These are phyloP conservation scores for Cetoscarus ocellatus DNA, from an alignment of 2,797 vertebrate species.

Conservation along the genomic window DNA sequence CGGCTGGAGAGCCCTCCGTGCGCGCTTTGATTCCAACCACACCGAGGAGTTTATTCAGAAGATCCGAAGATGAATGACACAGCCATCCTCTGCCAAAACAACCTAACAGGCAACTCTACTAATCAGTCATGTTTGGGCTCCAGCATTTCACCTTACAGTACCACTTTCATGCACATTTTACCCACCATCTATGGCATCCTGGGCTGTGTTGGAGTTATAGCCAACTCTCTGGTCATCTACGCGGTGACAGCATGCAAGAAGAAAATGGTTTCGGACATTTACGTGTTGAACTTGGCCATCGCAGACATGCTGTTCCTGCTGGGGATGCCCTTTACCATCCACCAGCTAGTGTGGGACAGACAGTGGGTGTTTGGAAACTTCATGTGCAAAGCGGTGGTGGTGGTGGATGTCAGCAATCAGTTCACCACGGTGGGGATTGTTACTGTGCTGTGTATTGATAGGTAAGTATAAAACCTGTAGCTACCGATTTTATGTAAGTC, in stretches of 20 bases:
- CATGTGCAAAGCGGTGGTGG: constrained; percentile 88
- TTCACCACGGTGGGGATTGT: constrained; percentile 89
- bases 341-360: constrained; percentile 87
- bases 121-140: constrained; percentile 64
- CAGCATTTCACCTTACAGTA: constrained; percentile 44
- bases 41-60: neutral
- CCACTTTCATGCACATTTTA: constrained; percentile 87
- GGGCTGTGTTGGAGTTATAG: constrained; percentile 84
- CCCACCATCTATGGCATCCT: constrained; percentile 86
- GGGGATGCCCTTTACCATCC: constrained; percentile 90
- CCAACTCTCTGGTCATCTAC: constrained; percentile 87
- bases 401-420: constrained; percentile 89
- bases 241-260: constrained; percentile 87
- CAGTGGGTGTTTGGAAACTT: constrained; percentile 89
- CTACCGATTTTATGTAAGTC: no score
- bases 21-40: constrained; percentile 2
- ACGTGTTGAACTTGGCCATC: constrained; percentile 87
- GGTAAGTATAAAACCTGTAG: constrained; percentile 67
- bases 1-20: constrained; percentile 14
- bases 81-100: constrained; percentile 59
- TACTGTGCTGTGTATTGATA: constrained; percentile 87
- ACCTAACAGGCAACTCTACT: constrained; percentile 60
- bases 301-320: constrained; percentile 88
- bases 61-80: constrained; percentile 79
- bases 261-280: constrained; percentile 88